Conservation (phyloP, 2,888 invertebrate genomes). For the Ophion obscuratus region DNA sequence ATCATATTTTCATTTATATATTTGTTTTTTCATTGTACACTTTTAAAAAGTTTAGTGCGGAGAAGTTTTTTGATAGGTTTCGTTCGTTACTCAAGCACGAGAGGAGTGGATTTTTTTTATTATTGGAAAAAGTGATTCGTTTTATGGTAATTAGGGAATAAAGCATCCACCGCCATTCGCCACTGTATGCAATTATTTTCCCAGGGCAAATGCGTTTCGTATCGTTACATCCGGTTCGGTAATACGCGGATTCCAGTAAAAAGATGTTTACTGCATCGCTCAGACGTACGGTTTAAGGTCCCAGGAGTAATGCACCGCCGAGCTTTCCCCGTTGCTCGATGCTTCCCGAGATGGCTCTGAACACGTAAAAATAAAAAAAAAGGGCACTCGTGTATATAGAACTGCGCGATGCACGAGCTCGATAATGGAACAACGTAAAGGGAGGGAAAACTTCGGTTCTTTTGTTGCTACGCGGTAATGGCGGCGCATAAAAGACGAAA, state of each 20-base stretch:
- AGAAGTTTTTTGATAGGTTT: no score
- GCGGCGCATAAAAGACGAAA: conserved; percentile 17
- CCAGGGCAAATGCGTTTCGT: conserved; percentile 20
- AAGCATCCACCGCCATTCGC: background rate
- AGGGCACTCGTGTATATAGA: conserved; percentile 13
- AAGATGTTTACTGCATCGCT: conserved; percentile 25
- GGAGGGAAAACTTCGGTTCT: background rate
- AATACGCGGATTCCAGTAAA: conserved; percentile 27
- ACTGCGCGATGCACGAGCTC: conserved; percentile 46
- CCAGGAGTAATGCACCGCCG: conserved; percentile 44
- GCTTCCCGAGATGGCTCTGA: conserved; percentile 46
- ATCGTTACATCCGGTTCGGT: conserved; percentile 15
- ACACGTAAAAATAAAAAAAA: conserved; percentile 40
- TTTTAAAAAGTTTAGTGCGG: no score
- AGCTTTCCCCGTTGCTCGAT: conserved; percentile 38
- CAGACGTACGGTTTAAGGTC: conserved; percentile 24
- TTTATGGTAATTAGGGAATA: conserved; percentile 13
- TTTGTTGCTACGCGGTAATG: conserved; percentile 13
- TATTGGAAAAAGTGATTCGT: background rate
- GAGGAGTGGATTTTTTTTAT: no score
- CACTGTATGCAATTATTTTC: conserved; percentile 14
- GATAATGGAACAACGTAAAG: conserved; percentile 38
- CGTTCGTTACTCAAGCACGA: no score
- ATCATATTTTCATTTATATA: background rate
- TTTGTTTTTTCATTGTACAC: background rate